Evolutionary conservation across 2,797 vertebrate genomes (phyloP), one percentile per base, ranked within the genome.

Genomic region (Myoxocephalus aenaeus): DNA sequence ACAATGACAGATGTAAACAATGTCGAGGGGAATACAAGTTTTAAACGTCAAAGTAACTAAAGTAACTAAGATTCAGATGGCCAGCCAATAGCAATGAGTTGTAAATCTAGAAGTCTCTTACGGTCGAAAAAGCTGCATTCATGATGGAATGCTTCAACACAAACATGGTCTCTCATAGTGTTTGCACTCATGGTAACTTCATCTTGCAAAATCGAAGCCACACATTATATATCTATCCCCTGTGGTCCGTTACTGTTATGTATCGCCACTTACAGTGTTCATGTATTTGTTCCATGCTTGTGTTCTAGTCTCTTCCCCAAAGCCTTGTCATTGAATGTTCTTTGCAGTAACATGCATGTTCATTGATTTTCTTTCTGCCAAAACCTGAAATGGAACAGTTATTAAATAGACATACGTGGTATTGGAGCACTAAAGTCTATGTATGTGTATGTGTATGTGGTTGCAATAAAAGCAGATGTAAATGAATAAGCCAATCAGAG

Each of bases 291-390:
- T 32, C 32, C 32, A 32, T 32, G 32, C 32, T 32, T 32, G 32
- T 72, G 20, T 36, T 51, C 32, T 12, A 65, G 46, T 65, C 13
- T 62, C 58, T 65, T 65, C 71, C 72, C 61, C 50, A 77, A 70
- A 75, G 80, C 53, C 48, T 48, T 61, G 61, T 70, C 36, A 68
- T 3, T 40, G 56, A 78, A 62, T 46, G 65, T 38, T 72, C 63
- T 42, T 78, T 85, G 75, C 79, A 72, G 67, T 32, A 54, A 69
- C 65, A 82, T 38, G 79, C 75, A 75, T 77, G 65, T 75, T 72
- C 34, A 84, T 79, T 70, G 82, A 87, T 80, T 80, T 81, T 73
- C 65, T 50, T 65, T 57, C 17, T 48, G 12, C 17, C 36, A 12
- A 75, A 80, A 48, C 34, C 34, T 54, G 38, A 73, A 70, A 53